These are phyloP conservation scores for Tillus elongatus DNA, from an alignment of 2,888 invertebrate species.

Conservation along the genomic window DNA sequence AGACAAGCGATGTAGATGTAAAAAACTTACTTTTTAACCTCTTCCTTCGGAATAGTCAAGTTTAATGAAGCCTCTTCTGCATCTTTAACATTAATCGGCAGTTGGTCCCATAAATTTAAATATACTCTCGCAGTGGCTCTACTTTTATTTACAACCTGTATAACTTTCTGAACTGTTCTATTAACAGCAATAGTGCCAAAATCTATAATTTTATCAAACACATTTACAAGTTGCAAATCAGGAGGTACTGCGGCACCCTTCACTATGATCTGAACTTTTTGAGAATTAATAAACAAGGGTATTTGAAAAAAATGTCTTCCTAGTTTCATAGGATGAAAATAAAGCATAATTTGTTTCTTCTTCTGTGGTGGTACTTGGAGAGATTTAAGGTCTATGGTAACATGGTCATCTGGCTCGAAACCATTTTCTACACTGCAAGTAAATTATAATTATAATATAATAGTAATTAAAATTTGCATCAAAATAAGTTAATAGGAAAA, in stretches of 20 bases:
- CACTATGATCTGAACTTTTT: not conserved
- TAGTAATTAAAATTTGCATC: too few relatives aligned
- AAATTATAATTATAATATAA: not conserved
- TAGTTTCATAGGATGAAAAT: not conserved
- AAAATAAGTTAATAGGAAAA: too few relatives aligned
- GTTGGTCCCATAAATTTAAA: slow-evolving; percentile 1
- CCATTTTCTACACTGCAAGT: slow-evolving; percentile 1
- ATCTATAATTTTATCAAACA: not conserved
- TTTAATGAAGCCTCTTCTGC: slow-evolving; percentile 3
- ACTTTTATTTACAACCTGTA: not conserved
- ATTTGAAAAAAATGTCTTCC: not conserved
- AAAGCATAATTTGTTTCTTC: not conserved
- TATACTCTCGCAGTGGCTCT: not conserved
- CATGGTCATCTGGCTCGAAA: not conserved
- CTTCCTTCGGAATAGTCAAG: not conserved
- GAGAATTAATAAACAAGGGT: not conserved
- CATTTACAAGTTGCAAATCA: not conserved
- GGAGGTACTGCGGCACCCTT: not conserved
- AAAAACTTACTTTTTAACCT: not conserved
- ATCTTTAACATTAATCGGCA: not conserved
- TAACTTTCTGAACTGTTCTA: not conserved
- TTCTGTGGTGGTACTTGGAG: not conserved
- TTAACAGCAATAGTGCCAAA: not conserved
- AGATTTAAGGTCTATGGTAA: not conserved
- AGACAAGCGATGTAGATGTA: too few relatives aligned